These are phyloP conservation scores for Ganaspis sp. DNA, from an alignment of 1,140 invertebrate species.

Conservation along the genomic window DNA sequence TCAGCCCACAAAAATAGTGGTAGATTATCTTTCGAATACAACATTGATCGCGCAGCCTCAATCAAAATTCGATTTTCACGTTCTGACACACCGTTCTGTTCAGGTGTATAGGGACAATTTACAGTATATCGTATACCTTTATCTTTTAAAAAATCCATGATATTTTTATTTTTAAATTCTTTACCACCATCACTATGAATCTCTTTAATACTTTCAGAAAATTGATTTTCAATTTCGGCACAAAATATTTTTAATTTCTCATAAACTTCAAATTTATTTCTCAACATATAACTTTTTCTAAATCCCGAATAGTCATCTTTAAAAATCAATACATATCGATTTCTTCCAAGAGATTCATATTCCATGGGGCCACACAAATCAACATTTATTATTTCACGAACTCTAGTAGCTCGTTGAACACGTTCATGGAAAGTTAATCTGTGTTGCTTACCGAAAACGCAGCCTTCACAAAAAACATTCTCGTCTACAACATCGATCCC, in stretches of 20 bases:
- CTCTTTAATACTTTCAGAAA: conserved; percentile 33
- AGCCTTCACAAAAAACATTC: conserved; percentile 47
- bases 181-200: conserved; percentile 51
- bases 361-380: conserved; percentile 47
- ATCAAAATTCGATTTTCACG: conserved; percentile 62
- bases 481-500: conserved; percentile 6
- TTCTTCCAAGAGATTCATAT: conserved; percentile 52
- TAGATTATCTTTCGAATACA: conserved; percentile 6
- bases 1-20: conserved; percentile 59
- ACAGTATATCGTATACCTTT: conserved; percentile 45
- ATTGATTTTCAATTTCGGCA: conserved; percentile 9
- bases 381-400: conserved; percentile 46
- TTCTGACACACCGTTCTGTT: conserved; percentile 60
- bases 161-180: conserved; percentile 47
- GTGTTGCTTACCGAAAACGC: conserved; percentile 49
- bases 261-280: conserved; percentile 42
- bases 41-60: conserved; percentile 61
- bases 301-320: conserved; percentile 39
- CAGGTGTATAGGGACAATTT: conserved; percentile 48
- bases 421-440: conserved; percentile 33
- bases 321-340: conserved; percentile 53
- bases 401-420: conserved; percentile 18
- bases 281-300: conserved; percentile 43
- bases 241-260: conserved; percentile 40
- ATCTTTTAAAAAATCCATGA: conserved; percentile 36